Evolutionary conservation across 2,888 invertebrate species (phyloP).

Genomic region (Drosophila austrosaltans): DNA sequence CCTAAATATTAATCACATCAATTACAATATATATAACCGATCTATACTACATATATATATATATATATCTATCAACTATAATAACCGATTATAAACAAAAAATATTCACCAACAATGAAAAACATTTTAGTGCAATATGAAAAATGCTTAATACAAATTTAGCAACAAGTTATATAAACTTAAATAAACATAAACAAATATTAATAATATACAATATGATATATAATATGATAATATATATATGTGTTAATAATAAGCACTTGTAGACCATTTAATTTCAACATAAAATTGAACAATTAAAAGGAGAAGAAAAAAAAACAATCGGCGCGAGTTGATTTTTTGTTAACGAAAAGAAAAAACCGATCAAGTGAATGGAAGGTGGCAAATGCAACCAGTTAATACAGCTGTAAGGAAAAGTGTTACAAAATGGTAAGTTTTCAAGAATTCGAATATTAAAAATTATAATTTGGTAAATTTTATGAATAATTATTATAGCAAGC

Average conservation of each 20-base stretch:
- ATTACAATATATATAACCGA: constrained; percentile 17
- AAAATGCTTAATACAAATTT: constrained; percentile 6
- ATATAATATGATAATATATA: constrained; percentile 10
- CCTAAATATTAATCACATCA: not conserved
- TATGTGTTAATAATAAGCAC: constrained; percentile 50
- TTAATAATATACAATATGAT: constrained; percentile 22
- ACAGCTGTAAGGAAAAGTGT: constrained; percentile 42
- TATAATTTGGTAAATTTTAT: too few relatives aligned
- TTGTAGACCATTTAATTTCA: constrained; percentile 37
- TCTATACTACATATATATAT: constrained; percentile 25
- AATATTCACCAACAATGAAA: constrained; percentile 33
- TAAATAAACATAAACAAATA: constrained; percentile 14
- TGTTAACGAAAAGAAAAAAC: constrained; percentile 19
- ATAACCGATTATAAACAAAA: constrained; percentile 12
- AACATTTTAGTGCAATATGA: constrained; percentile 34
- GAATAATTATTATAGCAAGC: too few relatives aligned
- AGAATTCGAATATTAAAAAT: not conserved
- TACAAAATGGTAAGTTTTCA: constrained; percentile 35
- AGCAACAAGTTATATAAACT: constrained; percentile 21
- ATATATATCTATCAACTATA: constrained; percentile 19
- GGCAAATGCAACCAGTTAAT: constrained; percentile 18
- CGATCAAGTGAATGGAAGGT: constrained; percentile 23
- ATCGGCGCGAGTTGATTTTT: constrained; percentile 26
- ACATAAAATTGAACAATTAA: not conserved
- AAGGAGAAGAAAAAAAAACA: not conserved